These are phyloP conservation scores for Erannis defoliaria DNA, from an alignment of 2,888 invertebrate genomes.

Conservation along the genomic window DNA sequence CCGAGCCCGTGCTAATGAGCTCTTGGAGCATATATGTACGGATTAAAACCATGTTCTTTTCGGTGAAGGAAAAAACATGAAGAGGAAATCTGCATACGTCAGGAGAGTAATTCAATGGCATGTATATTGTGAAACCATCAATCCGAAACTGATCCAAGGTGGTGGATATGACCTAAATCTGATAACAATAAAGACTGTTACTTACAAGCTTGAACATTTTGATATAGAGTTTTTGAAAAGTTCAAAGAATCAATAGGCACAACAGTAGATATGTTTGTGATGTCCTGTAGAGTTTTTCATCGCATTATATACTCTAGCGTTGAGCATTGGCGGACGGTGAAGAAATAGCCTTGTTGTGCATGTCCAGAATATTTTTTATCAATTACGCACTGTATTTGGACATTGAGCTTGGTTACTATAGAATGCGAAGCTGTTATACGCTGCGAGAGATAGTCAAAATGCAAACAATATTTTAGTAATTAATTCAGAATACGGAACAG, in stretches of 20 bases:
- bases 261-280: conserved; percentile 40
- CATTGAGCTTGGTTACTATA: conserved; percentile 14
- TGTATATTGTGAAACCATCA: no score
- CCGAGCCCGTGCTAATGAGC: no score
- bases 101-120: no score
- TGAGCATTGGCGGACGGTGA: conserved; percentile 51
- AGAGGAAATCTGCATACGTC: no score
- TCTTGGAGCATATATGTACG: no score
- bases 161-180: no score
- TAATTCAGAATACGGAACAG: no score
- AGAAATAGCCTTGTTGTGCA: conserved; percentile 58
- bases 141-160: no score
- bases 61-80: no score
- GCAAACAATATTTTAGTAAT: conserved; percentile 12
- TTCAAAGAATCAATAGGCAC: conserved; percentile 33
- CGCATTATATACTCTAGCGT: conserved; percentile 64
- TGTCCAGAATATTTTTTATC: conserved; percentile 59
- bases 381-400: conserved; percentile 25
- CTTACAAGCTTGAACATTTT: conserved; percentile 82
- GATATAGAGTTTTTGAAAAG: conserved; percentile 38
- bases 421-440: conserved; percentile 2
- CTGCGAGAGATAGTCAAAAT: neutral
- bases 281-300: conserved; percentile 34
- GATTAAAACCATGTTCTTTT: no score
- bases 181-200: no score